Percentiles rank a stretch among this genome's conserved stretches.
Conservation (phyloP, 37 sponge, comb jelly and placozoan species). For the Mnemiopsis leidyi region DNA sequence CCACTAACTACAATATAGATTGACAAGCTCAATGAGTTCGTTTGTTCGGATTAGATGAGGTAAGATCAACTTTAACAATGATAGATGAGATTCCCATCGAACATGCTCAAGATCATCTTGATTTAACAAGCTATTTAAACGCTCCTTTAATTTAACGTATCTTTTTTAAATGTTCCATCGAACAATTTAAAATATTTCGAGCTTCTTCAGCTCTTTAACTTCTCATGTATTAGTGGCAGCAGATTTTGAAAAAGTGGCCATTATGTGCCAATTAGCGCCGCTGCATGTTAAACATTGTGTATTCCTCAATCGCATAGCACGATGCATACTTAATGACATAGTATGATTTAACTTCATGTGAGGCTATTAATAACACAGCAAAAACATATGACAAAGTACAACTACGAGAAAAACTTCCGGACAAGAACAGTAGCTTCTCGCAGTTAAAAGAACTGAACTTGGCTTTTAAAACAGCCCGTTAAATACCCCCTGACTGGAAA, state of each 20-base stretch:
- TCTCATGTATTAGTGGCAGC: neutral
- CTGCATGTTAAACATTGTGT: neutral
- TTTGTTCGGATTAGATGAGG: neutral
- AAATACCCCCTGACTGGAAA: neutral
- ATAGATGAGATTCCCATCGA: neutral
- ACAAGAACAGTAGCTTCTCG: neutral
- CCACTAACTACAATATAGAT: neutral
- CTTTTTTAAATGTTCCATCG: neutral
- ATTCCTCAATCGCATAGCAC: no score
- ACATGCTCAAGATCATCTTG: neutral
- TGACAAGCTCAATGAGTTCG: neutral
- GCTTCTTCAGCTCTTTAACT: neutral
- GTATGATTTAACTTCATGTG: neutral
- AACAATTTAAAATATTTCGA: neutral
- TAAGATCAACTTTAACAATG: neutral
- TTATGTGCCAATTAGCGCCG: neutral
- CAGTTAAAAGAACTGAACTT: neutral
- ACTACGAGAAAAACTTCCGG: neutral
- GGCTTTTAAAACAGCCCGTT: neutral
- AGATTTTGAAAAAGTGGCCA: neutral
- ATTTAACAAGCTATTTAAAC: neutral
- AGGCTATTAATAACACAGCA: neutral
- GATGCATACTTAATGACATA: neutral
- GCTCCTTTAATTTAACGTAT: neutral
- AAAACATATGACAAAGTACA: neutral